phyloP scores from a whole-genome alignment of 2,888 invertebrate species.

The Drosophila pseudotakahashii region DNA sequence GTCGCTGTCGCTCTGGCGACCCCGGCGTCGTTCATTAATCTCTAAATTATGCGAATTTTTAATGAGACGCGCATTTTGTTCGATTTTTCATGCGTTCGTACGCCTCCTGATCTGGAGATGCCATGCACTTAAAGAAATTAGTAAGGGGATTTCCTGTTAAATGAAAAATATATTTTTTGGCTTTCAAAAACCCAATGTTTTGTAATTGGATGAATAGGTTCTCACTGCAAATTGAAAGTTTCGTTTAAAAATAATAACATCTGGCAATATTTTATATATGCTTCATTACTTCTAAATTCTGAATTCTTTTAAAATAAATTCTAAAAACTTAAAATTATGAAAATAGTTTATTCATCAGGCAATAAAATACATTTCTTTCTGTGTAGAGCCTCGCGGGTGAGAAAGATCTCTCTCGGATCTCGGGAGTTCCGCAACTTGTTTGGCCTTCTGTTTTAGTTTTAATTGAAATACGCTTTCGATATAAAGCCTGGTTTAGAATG shows the following conservation, averaged over 20 bases:
- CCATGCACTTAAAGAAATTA: slow-evolving; percentile 9
- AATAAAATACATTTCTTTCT: neutral
- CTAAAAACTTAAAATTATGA: too few relatives aligned
- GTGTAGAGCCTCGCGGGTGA: slow-evolving; percentile 20
- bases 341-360: too few relatives aligned
- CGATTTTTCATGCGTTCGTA: slow-evolving; percentile 68
- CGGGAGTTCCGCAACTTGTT: slow-evolving; percentile 61
- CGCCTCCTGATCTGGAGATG: slow-evolving; percentile 26
- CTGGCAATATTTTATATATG: too few relatives aligned
- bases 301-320: too few relatives aligned
- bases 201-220: too few relatives aligned
- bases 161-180: too few relatives aligned
- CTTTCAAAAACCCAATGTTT: too few relatives aligned
- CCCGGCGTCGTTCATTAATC: slow-evolving; percentile 77
- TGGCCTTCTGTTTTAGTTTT: slow-evolving; percentile 71
- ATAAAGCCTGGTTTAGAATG: slow-evolving; percentile 70
- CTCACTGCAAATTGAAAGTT: too few relatives aligned
- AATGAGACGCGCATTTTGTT: slow-evolving; percentile 79
- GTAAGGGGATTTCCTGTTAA: neutral
- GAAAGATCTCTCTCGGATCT: slow-evolving; percentile 21
- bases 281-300: too few relatives aligned
- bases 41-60: slow-evolving; percentile 81
- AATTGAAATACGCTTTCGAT: slow-evolving; percentile 77
- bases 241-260: too few relatives aligned
- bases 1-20: slow-evolving; percentile 50